Percentiles rank a stretch among this genome's conserved stretches.
phyloP scores from a whole-genome alignment of 2,113 vertebrate species.

The Megaceryle maxima region DNA sequence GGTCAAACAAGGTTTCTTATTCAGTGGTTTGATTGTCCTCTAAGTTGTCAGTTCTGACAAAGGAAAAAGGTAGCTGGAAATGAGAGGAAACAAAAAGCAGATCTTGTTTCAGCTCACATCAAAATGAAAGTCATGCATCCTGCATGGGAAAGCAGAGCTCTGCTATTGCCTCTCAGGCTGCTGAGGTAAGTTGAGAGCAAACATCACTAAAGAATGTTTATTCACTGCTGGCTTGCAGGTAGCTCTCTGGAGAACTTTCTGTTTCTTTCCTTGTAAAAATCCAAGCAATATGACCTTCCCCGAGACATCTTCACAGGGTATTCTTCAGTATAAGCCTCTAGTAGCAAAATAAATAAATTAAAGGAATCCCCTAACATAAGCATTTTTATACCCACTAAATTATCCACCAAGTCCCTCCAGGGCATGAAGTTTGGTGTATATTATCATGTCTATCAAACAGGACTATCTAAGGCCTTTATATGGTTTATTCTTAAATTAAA shows the following conservation, averaged over 20 bases:
- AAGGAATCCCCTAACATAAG: background rate
- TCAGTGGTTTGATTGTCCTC: background rate
- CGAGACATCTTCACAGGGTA: background rate
- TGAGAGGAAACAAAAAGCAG: background rate
- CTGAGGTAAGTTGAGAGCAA: background rate
- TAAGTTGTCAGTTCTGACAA: background rate
- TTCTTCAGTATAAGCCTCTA: constrained; percentile 1
- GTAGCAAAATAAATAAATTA: constrained; percentile 42
- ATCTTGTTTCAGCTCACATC: background rate
- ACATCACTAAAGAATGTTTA: constrained; percentile 33
- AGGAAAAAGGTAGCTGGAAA: background rate
- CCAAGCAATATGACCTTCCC: constrained; percentile 23
- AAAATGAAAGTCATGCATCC: background rate
- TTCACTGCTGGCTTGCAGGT: background rate
- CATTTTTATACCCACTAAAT: background rate
- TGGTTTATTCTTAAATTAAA: background rate
- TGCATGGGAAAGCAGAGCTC: background rate
- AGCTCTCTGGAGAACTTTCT: constrained; percentile 5
- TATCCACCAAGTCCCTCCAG: background rate
- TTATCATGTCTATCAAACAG: background rate
- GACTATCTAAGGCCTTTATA: background rate
- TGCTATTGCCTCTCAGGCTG: background rate
- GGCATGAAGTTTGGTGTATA: background rate
- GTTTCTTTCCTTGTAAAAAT: background rate
- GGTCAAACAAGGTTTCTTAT: background rate